phyloP scores from a whole-genome alignment of 2,113 vertebrate species.

The Hippoglossus stenolepis region DNA sequence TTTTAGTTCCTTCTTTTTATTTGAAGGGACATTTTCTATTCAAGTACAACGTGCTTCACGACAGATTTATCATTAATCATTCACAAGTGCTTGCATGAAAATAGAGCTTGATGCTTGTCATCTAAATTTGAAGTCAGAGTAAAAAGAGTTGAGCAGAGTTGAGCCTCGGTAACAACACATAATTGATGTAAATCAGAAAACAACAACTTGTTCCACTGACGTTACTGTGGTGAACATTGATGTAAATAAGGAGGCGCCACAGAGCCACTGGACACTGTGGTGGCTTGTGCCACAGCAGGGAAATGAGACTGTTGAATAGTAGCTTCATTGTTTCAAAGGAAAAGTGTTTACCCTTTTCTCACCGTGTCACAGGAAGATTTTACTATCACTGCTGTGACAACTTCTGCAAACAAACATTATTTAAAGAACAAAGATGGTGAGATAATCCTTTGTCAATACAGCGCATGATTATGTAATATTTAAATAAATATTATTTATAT shows the following conservation, averaged over 20 bases:
- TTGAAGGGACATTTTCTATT: neutral
- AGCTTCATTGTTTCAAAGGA: neutral
- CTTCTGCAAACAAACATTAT: too few relatives aligned
- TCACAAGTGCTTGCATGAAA: too few relatives aligned
- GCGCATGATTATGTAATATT: neutral
- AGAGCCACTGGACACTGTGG: neutral
- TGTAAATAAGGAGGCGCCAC: constrained; percentile 25
- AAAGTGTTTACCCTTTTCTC: too few relatives aligned
- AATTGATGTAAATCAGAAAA: neutral
- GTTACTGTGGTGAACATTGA: neutral
- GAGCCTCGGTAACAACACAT: neutral
- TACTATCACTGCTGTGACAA: too few relatives aligned
- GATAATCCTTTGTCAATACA: neutral
- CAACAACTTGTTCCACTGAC: too few relatives aligned
- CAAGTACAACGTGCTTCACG: neutral
- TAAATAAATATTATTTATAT: neutral
- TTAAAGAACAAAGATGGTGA: too few relatives aligned
- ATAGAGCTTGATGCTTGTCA: too few relatives aligned
- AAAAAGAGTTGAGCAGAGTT: too few relatives aligned
- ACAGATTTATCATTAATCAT: neutral
- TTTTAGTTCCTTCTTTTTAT: neutral
- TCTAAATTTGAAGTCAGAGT: too few relatives aligned
- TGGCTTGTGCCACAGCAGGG: neutral
- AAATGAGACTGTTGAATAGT: constrained; percentile 45
- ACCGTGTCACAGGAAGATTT: neutral